Percentiles rank a stretch among this genome's conserved stretches.
Conservation (phyloP, 2,888 invertebrate species). For the Digitonthophagus gazella region DNA sequence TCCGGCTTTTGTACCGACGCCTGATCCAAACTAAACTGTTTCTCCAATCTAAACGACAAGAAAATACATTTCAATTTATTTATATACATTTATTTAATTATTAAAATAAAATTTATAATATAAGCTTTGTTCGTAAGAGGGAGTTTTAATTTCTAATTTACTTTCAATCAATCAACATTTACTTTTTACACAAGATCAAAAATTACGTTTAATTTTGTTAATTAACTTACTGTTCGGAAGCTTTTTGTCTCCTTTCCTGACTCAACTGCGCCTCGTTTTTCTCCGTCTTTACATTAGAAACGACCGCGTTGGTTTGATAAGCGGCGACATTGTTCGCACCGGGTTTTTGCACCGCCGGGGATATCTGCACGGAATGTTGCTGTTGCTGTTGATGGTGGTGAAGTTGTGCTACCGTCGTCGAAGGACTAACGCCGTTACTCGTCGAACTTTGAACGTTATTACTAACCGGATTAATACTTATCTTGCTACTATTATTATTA, state of each 20-base stretch:
- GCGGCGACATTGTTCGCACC: too few species aligned
- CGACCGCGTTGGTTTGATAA: too few species aligned
- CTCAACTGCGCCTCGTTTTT: not conserved
- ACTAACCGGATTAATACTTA: not conserved
- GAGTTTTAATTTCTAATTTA: too few species aligned
- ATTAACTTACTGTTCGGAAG: not conserved
- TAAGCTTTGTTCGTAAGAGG: too few species aligned
- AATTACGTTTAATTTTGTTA: too few species aligned
- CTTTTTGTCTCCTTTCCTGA: not conserved
- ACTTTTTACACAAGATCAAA: too few species aligned
- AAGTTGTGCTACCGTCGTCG: not conserved
- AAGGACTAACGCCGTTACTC: not conserved
- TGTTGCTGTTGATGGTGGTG: not conserved
- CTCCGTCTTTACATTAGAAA: not conserved
- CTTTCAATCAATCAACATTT: too few species aligned
- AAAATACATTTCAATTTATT: not conserved
- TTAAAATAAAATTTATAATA: not conserved
- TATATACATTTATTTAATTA: not conserved
- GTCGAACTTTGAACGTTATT: not conserved
- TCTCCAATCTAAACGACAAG: slow-evolving; percentile 63
- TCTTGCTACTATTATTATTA: not conserved
- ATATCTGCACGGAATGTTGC: too few species aligned
- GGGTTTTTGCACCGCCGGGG: too few species aligned
- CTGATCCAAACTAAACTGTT: slow-evolving; percentile 73
- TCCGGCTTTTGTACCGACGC: slow-evolving; percentile 72